phyloP scores from a whole-genome alignment of 2,888 invertebrate species.

The Drosophila fungiperda region DNA sequence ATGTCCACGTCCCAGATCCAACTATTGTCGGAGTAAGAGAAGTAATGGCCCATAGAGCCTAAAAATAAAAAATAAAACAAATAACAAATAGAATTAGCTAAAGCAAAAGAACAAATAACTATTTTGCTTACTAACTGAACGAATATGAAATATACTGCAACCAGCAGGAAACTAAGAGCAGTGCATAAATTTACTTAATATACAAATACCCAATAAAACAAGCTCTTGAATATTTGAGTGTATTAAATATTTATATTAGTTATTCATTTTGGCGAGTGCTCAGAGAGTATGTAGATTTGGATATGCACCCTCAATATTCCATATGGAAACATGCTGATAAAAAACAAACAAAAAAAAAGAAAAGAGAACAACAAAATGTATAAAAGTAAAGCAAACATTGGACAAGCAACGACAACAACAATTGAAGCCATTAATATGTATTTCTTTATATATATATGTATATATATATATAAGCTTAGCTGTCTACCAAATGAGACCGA shows the following conservation, averaged over 20 bases:
- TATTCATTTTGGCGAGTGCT: slow-evolving; percentile 24
- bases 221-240: slow-evolving; percentile 1
- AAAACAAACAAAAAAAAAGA: slow-evolving; percentile 52
- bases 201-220: neutral
- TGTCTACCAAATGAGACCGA: slow-evolving; percentile 24
- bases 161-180: neutral
- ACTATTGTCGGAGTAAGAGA: slow-evolving; percentile 34
- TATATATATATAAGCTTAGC: slow-evolving; percentile 23
- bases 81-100: slow-evolving; percentile 31
- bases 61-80: slow-evolving; percentile 48
- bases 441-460: slow-evolving; percentile 44
- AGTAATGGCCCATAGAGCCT: slow-evolving; percentile 58
- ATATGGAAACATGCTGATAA: slow-evolving; percentile 59
- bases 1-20: slow-evolving; percentile 52
- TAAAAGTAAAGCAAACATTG: slow-evolving; percentile 38
- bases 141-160: slow-evolving; percentile 26
- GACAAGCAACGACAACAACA: slow-evolving; percentile 28
- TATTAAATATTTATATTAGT: slow-evolving; percentile 34
- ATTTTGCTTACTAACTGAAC: neutral
- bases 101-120: slow-evolving; percentile 29
- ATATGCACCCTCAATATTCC: slow-evolving; percentile 40
- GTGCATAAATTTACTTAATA: neutral
- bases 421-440: slow-evolving; percentile 61
- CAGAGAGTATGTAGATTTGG: neutral
- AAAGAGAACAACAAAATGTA: slow-evolving; percentile 33